Evolutionary conservation across 1,140 invertebrate genomes (phyloP).

Genomic region (Popillia japonica): DNA sequence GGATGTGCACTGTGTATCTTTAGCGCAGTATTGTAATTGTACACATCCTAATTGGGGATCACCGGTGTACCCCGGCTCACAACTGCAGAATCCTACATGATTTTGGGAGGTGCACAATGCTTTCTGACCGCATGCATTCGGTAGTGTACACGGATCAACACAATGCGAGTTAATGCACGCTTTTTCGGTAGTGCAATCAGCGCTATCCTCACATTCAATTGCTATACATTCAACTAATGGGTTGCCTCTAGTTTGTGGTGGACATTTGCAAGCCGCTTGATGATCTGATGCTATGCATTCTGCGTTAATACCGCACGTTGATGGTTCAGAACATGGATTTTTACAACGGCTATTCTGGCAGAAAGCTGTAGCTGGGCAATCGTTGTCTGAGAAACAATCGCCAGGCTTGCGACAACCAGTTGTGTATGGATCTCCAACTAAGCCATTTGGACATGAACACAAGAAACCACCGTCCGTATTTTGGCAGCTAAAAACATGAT

Average conservation of each 20-base stretch:
- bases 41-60: slow-evolving; percentile 86
- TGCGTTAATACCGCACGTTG: slow-evolving; percentile 78
- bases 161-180: slow-evolving; percentile 84
- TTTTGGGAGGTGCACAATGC: slow-evolving; percentile 76
- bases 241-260: slow-evolving; percentile 78
- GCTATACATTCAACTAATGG: slow-evolving; percentile 73
- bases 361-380: slow-evolving; percentile 80
- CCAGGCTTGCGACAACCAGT: slow-evolving; percentile 78
- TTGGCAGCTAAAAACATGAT: slow-evolving; percentile 66
- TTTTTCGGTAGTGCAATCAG: slow-evolving; percentile 74
- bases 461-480: slow-evolving; percentile 79
- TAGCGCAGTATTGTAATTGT: slow-evolving; percentile 78
- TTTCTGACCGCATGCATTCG: slow-evolving; percentile 83
- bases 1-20: slow-evolving; percentile 79
- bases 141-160: slow-evolving; percentile 79
- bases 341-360: slow-evolving; percentile 81
- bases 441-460: slow-evolving; percentile 79
- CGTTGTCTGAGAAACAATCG: slow-evolving; percentile 80
- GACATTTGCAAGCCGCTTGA: slow-evolving; percentile 77
- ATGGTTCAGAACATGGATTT: slow-evolving; percentile 76
- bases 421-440: slow-evolving; percentile 78
- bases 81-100: slow-evolving; percentile 81
- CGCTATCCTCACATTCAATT: slow-evolving; percentile 81
- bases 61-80: slow-evolving; percentile 82
- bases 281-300: slow-evolving; percentile 75